Evolutionary conservation across 2,797 vertebrate genomes (phyloP).

Genomic region (Urocyon cinereoargenteus): DNA sequence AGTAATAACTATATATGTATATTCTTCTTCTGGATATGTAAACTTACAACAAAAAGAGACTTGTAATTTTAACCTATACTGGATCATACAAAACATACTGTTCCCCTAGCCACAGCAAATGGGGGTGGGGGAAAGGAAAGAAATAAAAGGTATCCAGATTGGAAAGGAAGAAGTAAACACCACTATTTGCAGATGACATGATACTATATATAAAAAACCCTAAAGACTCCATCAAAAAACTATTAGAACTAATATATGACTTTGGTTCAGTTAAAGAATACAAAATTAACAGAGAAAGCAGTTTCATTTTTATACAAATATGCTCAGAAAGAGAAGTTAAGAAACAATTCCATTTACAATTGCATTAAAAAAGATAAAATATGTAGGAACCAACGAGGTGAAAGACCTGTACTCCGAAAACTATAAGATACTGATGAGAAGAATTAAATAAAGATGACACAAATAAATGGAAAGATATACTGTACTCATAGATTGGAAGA

Average conservation of each 20-base stretch:
- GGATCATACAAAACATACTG: background rate
- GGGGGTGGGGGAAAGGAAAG: accelerated
- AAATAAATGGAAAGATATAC: background rate
- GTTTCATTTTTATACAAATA: background rate
- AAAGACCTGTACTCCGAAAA: background rate
- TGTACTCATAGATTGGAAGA: background rate
- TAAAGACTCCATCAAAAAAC: background rate
- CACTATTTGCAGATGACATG: background rate
- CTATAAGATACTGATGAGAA: background rate
- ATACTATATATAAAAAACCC: background rate
- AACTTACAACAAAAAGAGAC: background rate
- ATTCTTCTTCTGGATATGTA: background rate
- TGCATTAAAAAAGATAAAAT: background rate
- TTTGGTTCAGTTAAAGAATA: background rate
- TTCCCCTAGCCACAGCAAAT: background rate
- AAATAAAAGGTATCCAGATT: background rate
- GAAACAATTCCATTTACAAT: background rate
- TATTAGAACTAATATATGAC: background rate
- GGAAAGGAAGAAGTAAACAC: background rate
- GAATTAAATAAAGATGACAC: background rate
- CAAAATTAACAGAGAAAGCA: background rate
- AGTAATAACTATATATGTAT: background rate
- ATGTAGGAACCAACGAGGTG: background rate
- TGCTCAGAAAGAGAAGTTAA: background rate
- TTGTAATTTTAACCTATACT: background rate